Conservation (phyloP, 2,888 invertebrate genomes). For the Ectropis crepuscularia region DNA sequence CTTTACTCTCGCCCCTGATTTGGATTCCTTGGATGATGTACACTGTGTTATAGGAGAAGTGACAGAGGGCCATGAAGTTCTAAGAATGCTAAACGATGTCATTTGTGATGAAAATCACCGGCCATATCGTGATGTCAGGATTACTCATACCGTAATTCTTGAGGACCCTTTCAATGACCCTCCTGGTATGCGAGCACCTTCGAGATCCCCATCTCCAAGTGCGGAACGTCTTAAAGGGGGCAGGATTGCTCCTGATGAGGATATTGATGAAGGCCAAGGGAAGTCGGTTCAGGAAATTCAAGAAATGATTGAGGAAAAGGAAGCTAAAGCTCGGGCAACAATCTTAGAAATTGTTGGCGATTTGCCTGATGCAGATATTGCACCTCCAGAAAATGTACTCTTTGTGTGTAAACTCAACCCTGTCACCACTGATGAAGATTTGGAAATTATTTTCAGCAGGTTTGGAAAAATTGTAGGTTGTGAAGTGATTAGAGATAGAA, state of each 20-base stretch:
- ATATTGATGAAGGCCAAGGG: constrained; percentile 94
- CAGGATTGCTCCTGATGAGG: constrained; percentile 96
- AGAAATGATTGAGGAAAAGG: constrained; percentile 94
- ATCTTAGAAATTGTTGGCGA: constrained; percentile 99
- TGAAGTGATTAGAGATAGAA: constrained; percentile 97
- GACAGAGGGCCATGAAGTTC: constrained; percentile 94
- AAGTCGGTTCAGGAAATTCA: constrained; percentile 93
- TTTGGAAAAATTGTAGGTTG: constrained; percentile 97
- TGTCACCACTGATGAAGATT: constrained; percentile 97
- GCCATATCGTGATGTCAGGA: constrained; percentile 97
- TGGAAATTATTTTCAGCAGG: constrained; percentile 98
- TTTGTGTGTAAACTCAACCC: constrained; percentile 99
- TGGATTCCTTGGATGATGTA: constrained; percentile 94
- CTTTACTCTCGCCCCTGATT: constrained; percentile 94
- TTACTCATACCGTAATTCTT: constrained; percentile 97
- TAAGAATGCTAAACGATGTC: constrained; percentile 95
- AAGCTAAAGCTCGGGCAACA: constrained; percentile 98
- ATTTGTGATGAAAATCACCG: constrained; percentile 95
- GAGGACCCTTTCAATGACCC: constrained; percentile 99
- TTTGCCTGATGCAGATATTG: constrained; percentile 97
- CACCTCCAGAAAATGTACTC: constrained; percentile 99
- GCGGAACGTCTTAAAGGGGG: constrained; percentile 92
- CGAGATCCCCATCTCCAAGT: constrained; percentile 95
- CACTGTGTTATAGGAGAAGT: constrained; percentile 99
- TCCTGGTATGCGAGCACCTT: constrained; percentile 89